Percentiles rank a stretch among this genome's conserved stretches.
Evolutionary conservation across 2,113 vertebrate species (phyloP).

Genomic region (Xerus inauris): DNA sequence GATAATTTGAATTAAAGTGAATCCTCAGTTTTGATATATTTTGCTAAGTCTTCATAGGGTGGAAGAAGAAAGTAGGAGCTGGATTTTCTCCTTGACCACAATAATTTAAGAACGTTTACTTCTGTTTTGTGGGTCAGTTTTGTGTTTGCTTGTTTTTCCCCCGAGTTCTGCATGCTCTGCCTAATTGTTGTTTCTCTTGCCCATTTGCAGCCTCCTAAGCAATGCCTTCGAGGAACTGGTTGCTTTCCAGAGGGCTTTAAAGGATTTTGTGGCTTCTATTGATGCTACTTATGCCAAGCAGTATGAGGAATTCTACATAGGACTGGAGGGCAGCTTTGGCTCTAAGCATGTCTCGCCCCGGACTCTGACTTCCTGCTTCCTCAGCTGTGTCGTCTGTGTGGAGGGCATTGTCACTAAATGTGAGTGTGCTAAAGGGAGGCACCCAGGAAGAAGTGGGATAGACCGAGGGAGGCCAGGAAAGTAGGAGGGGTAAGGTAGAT

Average conservation of each 20-base stretch:
- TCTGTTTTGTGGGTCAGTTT: background rate
- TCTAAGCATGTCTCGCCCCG: slow-evolving; percentile 95
- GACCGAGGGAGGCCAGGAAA: background rate
- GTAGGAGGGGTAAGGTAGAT: background rate
- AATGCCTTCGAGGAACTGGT: slow-evolving; percentile 94
- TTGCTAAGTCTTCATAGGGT: background rate
- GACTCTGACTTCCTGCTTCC: slow-evolving; percentile 93
- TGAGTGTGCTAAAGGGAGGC: slow-evolving; percentile 80
- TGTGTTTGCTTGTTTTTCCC: background rate
- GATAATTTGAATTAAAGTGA: background rate
- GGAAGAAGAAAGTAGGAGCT: background rate
- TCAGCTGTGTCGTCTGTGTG: slow-evolving; percentile 96
- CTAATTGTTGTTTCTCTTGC: background rate
- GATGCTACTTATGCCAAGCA: slow-evolving; percentile 98
- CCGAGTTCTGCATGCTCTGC: background rate
- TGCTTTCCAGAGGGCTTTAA: slow-evolving; percentile 95
- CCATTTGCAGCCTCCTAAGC: slow-evolving; percentile 90
- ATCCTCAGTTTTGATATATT: background rate
- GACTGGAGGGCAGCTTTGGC: slow-evolving; percentile 97
- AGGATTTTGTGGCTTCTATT: slow-evolving; percentile 94
- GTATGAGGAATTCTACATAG: slow-evolving; percentile 96
- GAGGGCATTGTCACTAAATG: slow-evolving; percentile 99
- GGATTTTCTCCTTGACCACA: background rate
- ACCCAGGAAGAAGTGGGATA: background rate
- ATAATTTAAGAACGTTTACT: background rate